phyloP scores from a whole-genome alignment of 2,888 invertebrate genomes.

The Acleris emargana region DNA sequence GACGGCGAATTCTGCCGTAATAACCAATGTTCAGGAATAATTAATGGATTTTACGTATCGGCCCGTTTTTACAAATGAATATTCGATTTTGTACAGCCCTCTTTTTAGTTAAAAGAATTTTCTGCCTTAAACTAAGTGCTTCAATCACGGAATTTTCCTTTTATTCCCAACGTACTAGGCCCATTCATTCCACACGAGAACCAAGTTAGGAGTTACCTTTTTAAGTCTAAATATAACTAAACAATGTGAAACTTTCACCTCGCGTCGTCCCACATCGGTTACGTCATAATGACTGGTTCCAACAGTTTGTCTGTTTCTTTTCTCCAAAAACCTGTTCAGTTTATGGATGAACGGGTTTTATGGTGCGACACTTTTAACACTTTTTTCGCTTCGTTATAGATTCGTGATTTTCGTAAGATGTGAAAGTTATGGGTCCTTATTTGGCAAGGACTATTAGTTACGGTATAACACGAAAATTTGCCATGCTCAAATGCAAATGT shows the following conservation, averaged over 20 bases:
- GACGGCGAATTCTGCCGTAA: constrained; percentile 21
- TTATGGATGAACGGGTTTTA: constrained; percentile 25
- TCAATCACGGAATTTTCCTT: constrained; percentile 1
- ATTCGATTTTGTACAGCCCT: constrained; percentile 8
- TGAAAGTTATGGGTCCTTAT: constrained; percentile 23
- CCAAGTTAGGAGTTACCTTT: constrained; percentile 4
- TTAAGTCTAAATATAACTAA: constrained; percentile 20
- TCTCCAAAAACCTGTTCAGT: constrained; percentile 29
- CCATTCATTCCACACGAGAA: not conserved
- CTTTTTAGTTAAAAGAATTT: constrained; percentile 21
- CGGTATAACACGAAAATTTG: constrained; percentile 2
- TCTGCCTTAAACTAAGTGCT: not conserved
- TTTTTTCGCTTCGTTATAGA: constrained; percentile 9
- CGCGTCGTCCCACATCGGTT: constrained; percentile 52
- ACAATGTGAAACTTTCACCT: constrained; percentile 35
- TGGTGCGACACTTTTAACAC: constrained; percentile 15
- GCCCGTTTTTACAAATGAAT: constrained; percentile 20
- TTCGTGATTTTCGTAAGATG: constrained; percentile 18
- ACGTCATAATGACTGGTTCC: constrained; percentile 31
- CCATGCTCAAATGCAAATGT: not conserved
- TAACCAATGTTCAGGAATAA: constrained; percentile 24
- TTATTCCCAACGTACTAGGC: not conserved
- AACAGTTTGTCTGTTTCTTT: constrained; percentile 24
- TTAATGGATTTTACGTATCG: constrained; percentile 23
- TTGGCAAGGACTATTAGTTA: constrained; percentile 18